Conservation (phyloP, 1,140 invertebrate genomes). For the Zaprionus africanus region DNA sequence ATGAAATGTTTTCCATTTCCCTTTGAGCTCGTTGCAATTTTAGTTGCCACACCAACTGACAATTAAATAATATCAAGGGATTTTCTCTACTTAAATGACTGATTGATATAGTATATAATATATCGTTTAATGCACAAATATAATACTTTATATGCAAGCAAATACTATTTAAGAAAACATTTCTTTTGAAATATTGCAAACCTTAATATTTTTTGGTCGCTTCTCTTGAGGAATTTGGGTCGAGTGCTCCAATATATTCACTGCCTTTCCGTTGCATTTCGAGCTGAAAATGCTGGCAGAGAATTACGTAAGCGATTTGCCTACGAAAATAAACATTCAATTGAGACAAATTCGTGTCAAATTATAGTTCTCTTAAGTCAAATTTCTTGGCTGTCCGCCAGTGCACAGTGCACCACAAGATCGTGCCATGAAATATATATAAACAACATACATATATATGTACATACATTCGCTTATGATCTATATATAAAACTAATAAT, state of each 20-base stretch:
- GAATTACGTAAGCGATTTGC: background rate
- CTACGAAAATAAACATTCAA: constrained; percentile 27
- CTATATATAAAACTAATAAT: background rate
- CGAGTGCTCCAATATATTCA: background rate
- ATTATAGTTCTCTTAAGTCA: constrained; percentile 74
- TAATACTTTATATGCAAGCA: too few relatives aligned
- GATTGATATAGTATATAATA: too few relatives aligned
- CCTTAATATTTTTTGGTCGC: background rate
- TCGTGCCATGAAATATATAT: background rate
- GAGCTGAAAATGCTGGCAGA: background rate
- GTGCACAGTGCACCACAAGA: constrained; percentile 9
- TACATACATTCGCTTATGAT: background rate
- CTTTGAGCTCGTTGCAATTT: constrained; percentile 20
- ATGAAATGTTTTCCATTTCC: constrained; percentile 35
- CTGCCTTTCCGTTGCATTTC: background rate
- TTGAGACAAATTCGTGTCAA: constrained; percentile 74
- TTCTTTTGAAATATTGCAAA: too few relatives aligned
- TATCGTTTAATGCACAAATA: too few relatives aligned
- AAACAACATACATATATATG: background rate
- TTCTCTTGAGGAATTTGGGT: background rate
- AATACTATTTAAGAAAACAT: too few relatives aligned
- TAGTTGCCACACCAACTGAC: background rate
- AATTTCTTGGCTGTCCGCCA: constrained; percentile 61
- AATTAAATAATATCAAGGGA: background rate
- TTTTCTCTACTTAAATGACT: background rate